phyloP scores from a whole-genome alignment of 2,797 vertebrate genomes.

The Pseudomugil tenellus region DNA sequence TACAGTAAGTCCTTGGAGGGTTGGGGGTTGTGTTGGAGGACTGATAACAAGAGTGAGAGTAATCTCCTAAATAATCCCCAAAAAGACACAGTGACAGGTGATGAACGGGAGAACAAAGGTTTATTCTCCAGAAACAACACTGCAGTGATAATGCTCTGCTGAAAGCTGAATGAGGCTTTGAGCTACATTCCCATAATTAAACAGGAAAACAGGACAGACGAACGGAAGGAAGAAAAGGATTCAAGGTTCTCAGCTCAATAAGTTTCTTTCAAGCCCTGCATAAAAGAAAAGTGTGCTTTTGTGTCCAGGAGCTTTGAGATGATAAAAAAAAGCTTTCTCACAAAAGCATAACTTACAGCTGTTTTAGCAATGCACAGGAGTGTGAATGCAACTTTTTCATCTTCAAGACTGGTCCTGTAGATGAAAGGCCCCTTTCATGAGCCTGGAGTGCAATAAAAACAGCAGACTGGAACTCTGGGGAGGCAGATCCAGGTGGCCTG shows the following conservation, averaged over 20 bases:
- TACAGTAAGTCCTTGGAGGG: conserved; percentile 8
- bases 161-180: conserved; percentile 22
- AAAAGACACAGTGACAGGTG: conserved; percentile 36
- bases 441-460: conserved; percentile 51
- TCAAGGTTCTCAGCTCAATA: conserved; percentile 13
- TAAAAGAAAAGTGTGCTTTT: conserved; percentile 40
- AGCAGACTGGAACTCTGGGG: conserved; percentile 35
- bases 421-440: conserved; percentile 66
- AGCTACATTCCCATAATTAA: conserved; percentile 17
- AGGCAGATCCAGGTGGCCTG: conserved; percentile 51
- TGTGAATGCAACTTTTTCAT: conserved; percentile 53
- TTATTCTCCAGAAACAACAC: neutral
- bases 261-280: conserved; percentile 20
- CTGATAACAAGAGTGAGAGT: conserved; percentile 17
- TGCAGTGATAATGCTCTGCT: conserved; percentile 10
- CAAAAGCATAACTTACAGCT: conserved; percentile 55
- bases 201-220: neutral
- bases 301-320: conserved; percentile 30
- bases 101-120: conserved; percentile 28
- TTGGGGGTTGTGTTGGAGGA: neutral
- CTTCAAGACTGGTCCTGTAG: conserved; percentile 33
- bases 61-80: conserved; percentile 23
- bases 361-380: conserved; percentile 57
- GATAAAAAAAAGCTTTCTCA: conserved; percentile 33
- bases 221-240: conserved; percentile 30